These are phyloP conservation scores for Lates japonicus DNA, from an alignment of 2,797 vertebrate species.

Conservation along the genomic window DNA sequence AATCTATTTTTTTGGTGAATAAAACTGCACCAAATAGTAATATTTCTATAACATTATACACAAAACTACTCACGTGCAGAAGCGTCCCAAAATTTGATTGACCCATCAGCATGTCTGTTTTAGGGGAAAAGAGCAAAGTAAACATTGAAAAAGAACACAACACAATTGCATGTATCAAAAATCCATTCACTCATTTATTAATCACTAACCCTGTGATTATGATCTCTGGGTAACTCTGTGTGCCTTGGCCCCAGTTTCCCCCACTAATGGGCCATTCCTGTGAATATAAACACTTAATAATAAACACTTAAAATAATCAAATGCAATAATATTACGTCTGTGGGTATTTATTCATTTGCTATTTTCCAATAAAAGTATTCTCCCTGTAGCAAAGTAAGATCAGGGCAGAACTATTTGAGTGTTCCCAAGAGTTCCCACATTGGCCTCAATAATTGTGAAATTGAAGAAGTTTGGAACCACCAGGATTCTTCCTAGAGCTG, in stretches of 20 bases:
- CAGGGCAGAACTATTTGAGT: background rate
- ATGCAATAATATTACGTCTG: background rate
- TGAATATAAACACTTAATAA: constrained; percentile 64
- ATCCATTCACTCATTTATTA: background rate
- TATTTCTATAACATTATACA: background rate
- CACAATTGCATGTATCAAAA: background rate
- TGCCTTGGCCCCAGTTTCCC: constrained; percentile 97
- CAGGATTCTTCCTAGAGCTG: background rate
- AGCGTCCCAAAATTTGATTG: constrained; percentile 98
- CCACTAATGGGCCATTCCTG: constrained; percentile 98
- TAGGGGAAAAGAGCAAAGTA: constrained; percentile 41
- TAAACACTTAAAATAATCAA: constrained; percentile 23
- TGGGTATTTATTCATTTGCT: constrained; percentile 4
- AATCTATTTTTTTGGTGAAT: background rate
- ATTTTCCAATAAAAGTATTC: background rate
- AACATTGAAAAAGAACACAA: background rate
- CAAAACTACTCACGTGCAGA: constrained; percentile 93
- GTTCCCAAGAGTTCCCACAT: background rate
- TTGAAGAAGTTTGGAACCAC: background rate
- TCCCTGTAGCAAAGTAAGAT: background rate
- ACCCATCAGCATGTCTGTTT: constrained; percentile 96
- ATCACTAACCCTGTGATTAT: constrained; percentile 96
- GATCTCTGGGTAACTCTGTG: constrained; percentile 97
- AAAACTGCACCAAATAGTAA: background rate
- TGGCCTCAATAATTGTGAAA: no score